Evolutionary conservation across 1,140 invertebrate genomes (phyloP).

Genomic region (Penaeus indicus): DNA sequence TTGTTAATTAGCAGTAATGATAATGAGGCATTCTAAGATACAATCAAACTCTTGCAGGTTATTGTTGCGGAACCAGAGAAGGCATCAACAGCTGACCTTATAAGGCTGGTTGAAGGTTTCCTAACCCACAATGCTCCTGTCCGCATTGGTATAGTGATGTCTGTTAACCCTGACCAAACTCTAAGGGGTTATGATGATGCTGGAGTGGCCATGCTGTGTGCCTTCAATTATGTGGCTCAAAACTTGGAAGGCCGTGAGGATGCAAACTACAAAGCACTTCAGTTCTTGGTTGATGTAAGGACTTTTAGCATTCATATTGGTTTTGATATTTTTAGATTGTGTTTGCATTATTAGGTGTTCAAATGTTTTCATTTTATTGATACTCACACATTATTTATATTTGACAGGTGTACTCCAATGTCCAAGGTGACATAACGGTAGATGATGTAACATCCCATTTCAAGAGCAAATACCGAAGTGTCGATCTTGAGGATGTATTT

Average conservation of each 20-base stretch:
- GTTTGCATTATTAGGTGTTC: too few species aligned
- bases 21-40: too few species aligned
- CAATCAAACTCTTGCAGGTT: slow-evolving; percentile 74
- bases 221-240: slow-evolving; percentile 92
- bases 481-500: slow-evolving; percentile 84
- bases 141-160: slow-evolving; percentile 91
- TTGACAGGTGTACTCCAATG: slow-evolving; percentile 52
- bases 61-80: slow-evolving; percentile 89
- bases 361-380: too few species aligned
- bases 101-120: slow-evolving; percentile 92
- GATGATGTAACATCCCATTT: slow-evolving; percentile 81
- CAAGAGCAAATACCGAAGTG: slow-evolving; percentile 77
- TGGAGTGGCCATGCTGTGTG: slow-evolving; percentile 88
- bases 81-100: slow-evolving; percentile 78
- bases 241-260: slow-evolving; percentile 75
- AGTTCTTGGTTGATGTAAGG: slow-evolving; percentile 63
- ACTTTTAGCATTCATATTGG: neutral
- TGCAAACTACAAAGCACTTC: slow-evolving; percentile 62
- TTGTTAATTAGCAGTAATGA: too few species aligned
- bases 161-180: slow-evolving; percentile 76
- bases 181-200: slow-evolving; percentile 79
- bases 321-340: neutral
- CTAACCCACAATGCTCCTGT: slow-evolving; percentile 89
- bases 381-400: neutral
- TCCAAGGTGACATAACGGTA: slow-evolving; percentile 66